A percentile compares a stretch with the other conserved stretches of the same genome.
Conservation (phyloP, 2,888 invertebrate genomes). For the Argynnis bischoffii region DNA sequence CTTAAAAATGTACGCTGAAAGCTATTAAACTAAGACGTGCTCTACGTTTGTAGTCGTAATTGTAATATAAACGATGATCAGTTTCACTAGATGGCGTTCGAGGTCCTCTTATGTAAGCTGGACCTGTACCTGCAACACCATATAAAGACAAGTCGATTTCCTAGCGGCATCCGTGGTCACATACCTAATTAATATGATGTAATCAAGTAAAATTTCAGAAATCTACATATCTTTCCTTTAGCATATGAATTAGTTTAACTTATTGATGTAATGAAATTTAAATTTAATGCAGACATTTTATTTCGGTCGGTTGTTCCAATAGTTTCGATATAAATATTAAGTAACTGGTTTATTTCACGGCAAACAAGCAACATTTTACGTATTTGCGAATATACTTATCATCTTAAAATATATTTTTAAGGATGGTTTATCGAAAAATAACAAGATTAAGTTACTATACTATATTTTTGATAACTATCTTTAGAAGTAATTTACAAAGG, state of each 20-base stretch:
- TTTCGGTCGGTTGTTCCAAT: neutral
- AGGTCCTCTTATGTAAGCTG: slow-evolving; percentile 52
- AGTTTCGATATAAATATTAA: slow-evolving; percentile 16
- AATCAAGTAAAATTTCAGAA: slow-evolving; percentile 41
- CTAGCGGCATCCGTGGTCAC: slow-evolving; percentile 54
- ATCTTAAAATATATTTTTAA: no score
- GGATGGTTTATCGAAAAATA: no score
- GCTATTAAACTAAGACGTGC: slow-evolving; percentile 30
- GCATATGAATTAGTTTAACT: neutral
- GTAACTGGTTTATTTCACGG: slow-evolving; percentile 27
- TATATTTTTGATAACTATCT: no score
- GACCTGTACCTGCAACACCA: slow-evolving; percentile 53
- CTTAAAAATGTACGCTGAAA: slow-evolving; percentile 25
- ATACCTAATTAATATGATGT: slow-evolving; percentile 55
- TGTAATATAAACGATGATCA: slow-evolving; percentile 47
- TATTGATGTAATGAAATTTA: neutral
- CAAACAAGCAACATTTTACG: slow-evolving; percentile 23
- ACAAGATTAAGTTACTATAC: no score
- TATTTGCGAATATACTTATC: neutral
- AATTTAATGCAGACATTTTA: neutral
- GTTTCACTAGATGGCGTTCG: slow-evolving; percentile 54
- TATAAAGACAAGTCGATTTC: slow-evolving; percentile 61
- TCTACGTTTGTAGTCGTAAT: slow-evolving; percentile 28
- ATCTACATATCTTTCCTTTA: neutral
- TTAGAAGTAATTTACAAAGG: no score